Conservation (phyloP, 2,888 invertebrate species). For the Cabera pusaria region DNA sequence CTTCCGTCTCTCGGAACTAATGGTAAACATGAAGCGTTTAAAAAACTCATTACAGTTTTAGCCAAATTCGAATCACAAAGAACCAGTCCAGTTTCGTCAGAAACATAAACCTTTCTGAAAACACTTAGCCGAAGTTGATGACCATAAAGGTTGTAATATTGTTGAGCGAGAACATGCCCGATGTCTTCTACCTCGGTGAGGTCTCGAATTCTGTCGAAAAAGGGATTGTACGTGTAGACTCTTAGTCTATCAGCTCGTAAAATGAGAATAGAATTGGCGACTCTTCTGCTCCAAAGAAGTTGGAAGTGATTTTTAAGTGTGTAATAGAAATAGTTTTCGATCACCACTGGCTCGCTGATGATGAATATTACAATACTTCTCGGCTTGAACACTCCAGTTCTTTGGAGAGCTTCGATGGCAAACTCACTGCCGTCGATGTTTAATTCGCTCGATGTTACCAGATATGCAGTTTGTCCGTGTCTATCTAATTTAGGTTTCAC, state of each 20-base stretch:
- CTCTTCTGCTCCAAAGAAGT: conserved; percentile 75
- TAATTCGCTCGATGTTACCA: conserved; percentile 61
- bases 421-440: conserved; percentile 58
- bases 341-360: conserved; percentile 51
- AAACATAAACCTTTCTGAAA: conserved; percentile 58
- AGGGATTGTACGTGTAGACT: conserved; percentile 80
- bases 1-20: conserved; percentile 63
- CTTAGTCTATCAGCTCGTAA: conserved; percentile 57
- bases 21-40: conserved; percentile 69
- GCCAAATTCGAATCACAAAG: conserved; percentile 58
- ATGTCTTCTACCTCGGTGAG: conserved; percentile 64
- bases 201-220: conserved; percentile 62
- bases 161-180: conserved; percentile 42
- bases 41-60: conserved; percentile 49
- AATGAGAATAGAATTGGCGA: conserved; percentile 76
- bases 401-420: conserved; percentile 55
- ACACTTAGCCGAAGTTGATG: conserved; percentile 59
- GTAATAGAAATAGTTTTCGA: conserved; percentile 61
- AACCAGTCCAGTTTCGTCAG: conserved; percentile 53
- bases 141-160: conserved; percentile 63
- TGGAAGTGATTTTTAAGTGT: conserved; percentile 72
- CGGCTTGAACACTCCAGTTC: conserved; percentile 70
- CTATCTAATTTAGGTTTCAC: conserved; percentile 65
- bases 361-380: conserved; percentile 70
- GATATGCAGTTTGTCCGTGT: conserved; percentile 67